A percentile compares a stretch with the other conserved stretches of the same genome.
Conservation (phyloP, 2,888 invertebrate species). For the Eristalinus sepulchralis region DNA sequence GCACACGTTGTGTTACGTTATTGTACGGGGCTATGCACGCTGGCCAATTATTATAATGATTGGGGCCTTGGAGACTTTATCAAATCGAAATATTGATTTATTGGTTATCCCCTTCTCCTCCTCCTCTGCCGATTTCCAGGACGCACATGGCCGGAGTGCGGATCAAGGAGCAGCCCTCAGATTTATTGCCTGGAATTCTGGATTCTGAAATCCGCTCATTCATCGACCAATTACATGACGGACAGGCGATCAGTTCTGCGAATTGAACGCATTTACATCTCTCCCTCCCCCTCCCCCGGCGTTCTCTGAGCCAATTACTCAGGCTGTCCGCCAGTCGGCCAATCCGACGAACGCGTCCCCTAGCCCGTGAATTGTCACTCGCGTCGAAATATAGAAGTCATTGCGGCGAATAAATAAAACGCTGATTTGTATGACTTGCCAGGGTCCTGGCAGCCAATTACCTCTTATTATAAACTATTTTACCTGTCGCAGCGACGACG, state of each 20-base stretch:
- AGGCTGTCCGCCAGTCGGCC: not conserved
- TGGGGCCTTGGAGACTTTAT: conserved; percentile 72
- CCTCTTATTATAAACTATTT: conserved; percentile 66
- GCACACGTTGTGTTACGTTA: conserved; percentile 11
- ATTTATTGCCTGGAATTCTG: conserved; percentile 62
- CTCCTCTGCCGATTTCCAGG: not conserved
- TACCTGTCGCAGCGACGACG: conserved; percentile 44
- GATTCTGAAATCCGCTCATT: conserved; percentile 53
- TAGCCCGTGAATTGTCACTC: conserved; percentile 31
- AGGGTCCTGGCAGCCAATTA: conserved; percentile 60
- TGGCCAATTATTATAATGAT: conserved; percentile 74
- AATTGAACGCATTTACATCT: conserved; percentile 55
- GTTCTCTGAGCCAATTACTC: conserved; percentile 60
- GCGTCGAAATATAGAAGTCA: conserved; percentile 34
- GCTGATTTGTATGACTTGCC: conserved; percentile 60
- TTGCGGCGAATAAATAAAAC: conserved; percentile 47
- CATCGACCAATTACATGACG: conserved; percentile 54
- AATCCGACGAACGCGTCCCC: not conserved
- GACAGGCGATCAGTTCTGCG: conserved; percentile 51
- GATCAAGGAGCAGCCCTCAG: conserved; percentile 9
- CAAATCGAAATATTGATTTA: conserved; percentile 73
- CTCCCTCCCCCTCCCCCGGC: conserved; percentile 8
- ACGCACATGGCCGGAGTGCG: conserved; percentile 7
- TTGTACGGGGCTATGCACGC: conserved; percentile 56
- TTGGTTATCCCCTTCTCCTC: conserved; percentile 67